Percentiles rank a stretch among this genome's conserved stretches.
These are phyloP conservation scores for Urocolius indicus DNA, from an alignment of 2,113 vertebrate species.

Conservation along the genomic window DNA sequence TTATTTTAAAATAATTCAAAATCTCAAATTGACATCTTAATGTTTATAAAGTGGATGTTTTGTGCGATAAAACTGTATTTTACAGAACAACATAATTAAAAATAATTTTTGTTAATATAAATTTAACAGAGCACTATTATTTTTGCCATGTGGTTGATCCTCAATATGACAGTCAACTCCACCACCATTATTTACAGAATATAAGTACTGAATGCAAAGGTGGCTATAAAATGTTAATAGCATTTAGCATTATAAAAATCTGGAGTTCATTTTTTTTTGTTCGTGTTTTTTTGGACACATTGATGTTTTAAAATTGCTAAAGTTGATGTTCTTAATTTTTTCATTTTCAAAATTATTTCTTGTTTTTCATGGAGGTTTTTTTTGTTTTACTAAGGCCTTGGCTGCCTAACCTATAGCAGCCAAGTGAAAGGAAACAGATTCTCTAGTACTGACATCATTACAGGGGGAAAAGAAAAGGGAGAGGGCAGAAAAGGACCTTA, in stretches of 20 bases:
- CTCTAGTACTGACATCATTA: not conserved
- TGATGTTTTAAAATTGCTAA: not conserved
- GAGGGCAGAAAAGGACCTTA: not conserved
- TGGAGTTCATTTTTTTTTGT: not conserved
- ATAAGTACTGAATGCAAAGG: not conserved
- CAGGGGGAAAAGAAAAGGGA: not conserved
- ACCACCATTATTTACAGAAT: not conserved
- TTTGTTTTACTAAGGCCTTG: not conserved
- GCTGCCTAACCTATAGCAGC: not conserved
- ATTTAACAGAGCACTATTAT: not conserved
- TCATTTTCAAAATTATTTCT: not conserved
- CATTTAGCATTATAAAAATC: not conserved
- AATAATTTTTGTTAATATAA: not conserved
- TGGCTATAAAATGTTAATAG: not conserved
- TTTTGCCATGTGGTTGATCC: not conserved
- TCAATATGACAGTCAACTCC: not conserved
- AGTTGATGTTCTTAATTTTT: not conserved
- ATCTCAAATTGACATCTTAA: not conserved
- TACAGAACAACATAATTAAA: not conserved
- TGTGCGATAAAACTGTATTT: not conserved
- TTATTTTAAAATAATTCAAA: conserved; percentile 11
- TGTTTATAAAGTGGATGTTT: not conserved
- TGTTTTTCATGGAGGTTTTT: not conserved
- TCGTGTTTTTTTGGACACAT: not conserved
- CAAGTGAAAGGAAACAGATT: conserved; percentile 3